phyloP scores from a whole-genome alignment of 2,113 vertebrate species.

The Oxyura jamaicensis region DNA sequence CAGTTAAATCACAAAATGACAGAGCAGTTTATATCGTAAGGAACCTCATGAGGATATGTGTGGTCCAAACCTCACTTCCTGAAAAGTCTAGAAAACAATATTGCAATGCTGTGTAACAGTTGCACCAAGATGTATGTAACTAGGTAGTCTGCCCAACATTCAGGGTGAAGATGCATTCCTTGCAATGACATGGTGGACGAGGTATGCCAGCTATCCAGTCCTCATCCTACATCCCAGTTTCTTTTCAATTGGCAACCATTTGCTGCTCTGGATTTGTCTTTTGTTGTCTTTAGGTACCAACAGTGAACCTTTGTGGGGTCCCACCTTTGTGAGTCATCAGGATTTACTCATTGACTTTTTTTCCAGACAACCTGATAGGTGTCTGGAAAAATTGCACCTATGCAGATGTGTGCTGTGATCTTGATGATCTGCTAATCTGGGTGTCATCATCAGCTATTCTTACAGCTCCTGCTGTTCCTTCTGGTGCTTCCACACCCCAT shows the following conservation, averaged over 20 bases:
- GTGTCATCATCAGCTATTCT: not conserved
- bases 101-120: not conserved
- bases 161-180: not conserved
- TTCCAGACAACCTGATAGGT: not conserved
- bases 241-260: not conserved
- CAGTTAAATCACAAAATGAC: not conserved
- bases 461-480: rapidly evolving
- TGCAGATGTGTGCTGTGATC: rapidly evolving
- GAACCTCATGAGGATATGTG: not conserved
- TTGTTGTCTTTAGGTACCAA: not conserved
- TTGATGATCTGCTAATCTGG: not conserved
- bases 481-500: not conserved
- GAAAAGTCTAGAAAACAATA: not conserved
- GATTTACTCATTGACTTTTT: not conserved
- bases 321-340: not conserved
- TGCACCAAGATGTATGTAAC: rapidly evolving
- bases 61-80: not conserved
- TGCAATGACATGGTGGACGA: not conserved
- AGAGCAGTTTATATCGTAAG: not conserved
- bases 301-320: not conserved
- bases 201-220: not conserved
- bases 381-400: not conserved
- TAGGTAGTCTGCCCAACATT: not conserved
- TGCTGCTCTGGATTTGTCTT: not conserved
- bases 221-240: not conserved